Conservation (phyloP, 2,888 invertebrate species). For the Rhingia rostrata region DNA sequence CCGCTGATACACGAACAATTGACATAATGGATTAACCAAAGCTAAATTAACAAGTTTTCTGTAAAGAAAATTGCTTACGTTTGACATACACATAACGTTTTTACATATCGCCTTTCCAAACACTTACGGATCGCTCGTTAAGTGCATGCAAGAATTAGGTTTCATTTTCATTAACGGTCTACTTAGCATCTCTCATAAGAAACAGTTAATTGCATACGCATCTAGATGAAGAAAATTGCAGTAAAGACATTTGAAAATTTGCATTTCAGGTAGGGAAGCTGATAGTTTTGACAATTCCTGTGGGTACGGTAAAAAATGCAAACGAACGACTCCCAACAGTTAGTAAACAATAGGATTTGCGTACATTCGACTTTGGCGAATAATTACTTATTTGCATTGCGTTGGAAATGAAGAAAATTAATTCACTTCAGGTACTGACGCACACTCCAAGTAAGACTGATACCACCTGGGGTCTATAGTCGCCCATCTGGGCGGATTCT, state of each 20-base stretch:
- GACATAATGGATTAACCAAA: slow-evolving; percentile 33
- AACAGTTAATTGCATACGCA: slow-evolving; percentile 37
- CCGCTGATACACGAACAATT: slow-evolving; percentile 15
- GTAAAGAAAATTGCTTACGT: background rate
- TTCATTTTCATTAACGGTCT: slow-evolving; percentile 67
- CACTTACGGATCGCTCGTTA: slow-evolving; percentile 32
- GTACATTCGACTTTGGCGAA: slow-evolving; percentile 8
- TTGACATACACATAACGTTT: slow-evolving; percentile 41
- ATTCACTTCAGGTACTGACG: slow-evolving; percentile 37
- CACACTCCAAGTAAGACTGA: slow-evolving; percentile 35
- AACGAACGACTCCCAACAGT: slow-evolving; percentile 14
- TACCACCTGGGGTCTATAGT: slow-evolving; percentile 39
- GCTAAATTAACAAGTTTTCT: slow-evolving; percentile 6
- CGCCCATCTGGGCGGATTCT: slow-evolving; percentile 32
- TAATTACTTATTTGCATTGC: slow-evolving; percentile 27
- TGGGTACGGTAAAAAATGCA: background rate
- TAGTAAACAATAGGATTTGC: slow-evolving; percentile 14
- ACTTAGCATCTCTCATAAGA: slow-evolving; percentile 30
- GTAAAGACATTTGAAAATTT: slow-evolving; percentile 38
- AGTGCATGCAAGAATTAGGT: slow-evolving; percentile 50
- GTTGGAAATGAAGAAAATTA: slow-evolving; percentile 31
- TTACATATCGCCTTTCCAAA: slow-evolving; percentile 28
- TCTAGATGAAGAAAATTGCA: background rate
- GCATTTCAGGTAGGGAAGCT: background rate
- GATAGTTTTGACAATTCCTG: slow-evolving; percentile 2